Percentiles rank a stretch among this genome's conserved stretches.
Evolutionary conservation across 30 jellyfish, hydroid and myxozoan genomes (phyloP).

Genomic region (Aurelia sp.): DNA sequence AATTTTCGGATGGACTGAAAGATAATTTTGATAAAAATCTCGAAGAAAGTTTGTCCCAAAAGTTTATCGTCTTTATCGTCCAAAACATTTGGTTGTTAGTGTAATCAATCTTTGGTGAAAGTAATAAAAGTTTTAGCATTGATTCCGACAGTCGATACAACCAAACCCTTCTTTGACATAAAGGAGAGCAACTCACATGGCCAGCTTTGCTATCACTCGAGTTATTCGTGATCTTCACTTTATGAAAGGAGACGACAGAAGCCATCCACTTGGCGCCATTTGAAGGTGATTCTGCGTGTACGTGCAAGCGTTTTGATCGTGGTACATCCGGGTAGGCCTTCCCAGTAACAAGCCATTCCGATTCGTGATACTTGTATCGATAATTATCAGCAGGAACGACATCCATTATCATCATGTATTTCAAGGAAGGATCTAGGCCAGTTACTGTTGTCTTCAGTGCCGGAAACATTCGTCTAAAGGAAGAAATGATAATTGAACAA

Average conservation of each 20-base stretch:
- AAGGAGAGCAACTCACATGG: conserved; percentile 41
- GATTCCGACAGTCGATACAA: too few relatives aligned
- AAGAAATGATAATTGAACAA: neutral
- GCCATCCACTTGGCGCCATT: conserved; percentile 94
- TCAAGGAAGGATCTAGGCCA: conserved; percentile 73
- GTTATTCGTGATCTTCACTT: conserved; percentile 87
- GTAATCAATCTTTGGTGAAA: too few relatives aligned
- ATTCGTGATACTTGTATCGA: conserved; percentile 90
- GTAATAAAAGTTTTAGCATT: too few relatives aligned
- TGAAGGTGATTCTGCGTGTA: conserved; percentile 88
- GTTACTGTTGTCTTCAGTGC: conserved; percentile 69
- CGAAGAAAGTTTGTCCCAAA: too few relatives aligned
- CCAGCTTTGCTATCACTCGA: conserved; percentile 49
- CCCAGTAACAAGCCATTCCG: conserved; percentile 95
- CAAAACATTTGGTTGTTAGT: too few relatives aligned
- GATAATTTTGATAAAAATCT: too few relatives aligned
- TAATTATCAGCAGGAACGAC: conserved; percentile 83
- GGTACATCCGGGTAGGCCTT: conserved; percentile 94
- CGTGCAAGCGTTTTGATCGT: conserved; percentile 62
- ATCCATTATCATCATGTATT: conserved; percentile 71
- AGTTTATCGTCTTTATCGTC: too few relatives aligned
- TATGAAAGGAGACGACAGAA: conserved; percentile 81
- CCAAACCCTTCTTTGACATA: neutral
- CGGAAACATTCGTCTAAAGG: conserved; percentile 90
- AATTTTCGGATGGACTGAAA: too few relatives aligned